A percentile compares a stretch with the other conserved stretches of the same genome.
These are phyloP conservation scores for Paracanthobrama guichenoti DNA, from an alignment of 2,113 vertebrate species.

Conservation along the genomic window DNA sequence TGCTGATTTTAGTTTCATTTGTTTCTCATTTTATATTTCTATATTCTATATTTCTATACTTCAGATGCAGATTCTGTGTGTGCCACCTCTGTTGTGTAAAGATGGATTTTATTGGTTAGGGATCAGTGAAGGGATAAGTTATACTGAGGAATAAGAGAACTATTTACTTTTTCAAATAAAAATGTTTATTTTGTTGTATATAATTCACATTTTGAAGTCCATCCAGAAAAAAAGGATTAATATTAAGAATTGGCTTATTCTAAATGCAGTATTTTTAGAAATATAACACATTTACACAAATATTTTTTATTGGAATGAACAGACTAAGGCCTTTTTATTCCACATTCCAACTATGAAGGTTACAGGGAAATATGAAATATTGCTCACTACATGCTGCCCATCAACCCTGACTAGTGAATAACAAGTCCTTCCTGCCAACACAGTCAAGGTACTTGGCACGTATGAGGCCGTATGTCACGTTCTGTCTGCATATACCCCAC, in stretches of 20 bases:
- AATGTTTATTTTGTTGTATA: background rate
- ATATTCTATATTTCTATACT: background rate
- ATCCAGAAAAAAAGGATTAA: background rate
- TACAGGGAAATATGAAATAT: slow-evolving; percentile 14
- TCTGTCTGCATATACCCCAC: slow-evolving; percentile 27
- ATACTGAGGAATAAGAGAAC: background rate
- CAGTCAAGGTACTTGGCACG: slow-evolving; percentile 28
- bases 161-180: background rate
- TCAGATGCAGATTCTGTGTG: background rate
- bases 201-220: background rate
- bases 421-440: slow-evolving; percentile 19
- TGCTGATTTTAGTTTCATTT: background rate
- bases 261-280: slow-evolving; percentile 1
- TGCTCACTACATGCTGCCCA: background rate
- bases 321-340: background rate
- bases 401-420: slow-evolving; percentile 24
- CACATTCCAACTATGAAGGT: background rate
- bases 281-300: background rate
- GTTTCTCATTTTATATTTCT: background rate
- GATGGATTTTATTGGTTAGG: background rate
- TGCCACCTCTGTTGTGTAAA: background rate
- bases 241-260: background rate
- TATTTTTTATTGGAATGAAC: background rate
- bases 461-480: slow-evolving; percentile 42
- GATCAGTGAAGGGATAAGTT: background rate